phyloP scores from a whole-genome alignment of 2,113 vertebrate species.

The Tringa solitaria region DNA sequence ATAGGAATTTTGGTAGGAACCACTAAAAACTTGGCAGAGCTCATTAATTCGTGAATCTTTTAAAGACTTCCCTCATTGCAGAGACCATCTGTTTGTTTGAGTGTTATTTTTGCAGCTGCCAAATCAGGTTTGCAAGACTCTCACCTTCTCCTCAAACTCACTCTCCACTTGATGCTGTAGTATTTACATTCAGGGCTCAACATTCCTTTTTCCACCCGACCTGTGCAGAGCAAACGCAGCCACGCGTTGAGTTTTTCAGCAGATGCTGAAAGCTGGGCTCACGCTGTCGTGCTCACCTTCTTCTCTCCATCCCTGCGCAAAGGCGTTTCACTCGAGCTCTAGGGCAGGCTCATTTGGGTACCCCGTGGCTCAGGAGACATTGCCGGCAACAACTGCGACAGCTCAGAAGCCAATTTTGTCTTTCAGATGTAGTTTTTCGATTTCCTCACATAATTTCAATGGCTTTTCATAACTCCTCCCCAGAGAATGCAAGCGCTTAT shows the following conservation, averaged over 20 bases:
- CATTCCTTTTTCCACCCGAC: background rate
- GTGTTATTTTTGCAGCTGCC: conserved; percentile 14
- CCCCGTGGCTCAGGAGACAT: background rate
- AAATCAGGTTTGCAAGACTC: conserved; percentile 38
- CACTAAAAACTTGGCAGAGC: background rate
- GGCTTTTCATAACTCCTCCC: background rate
- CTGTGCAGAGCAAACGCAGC: background rate
- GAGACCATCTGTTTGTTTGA: conserved; percentile 11
- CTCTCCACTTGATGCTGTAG: background rate
- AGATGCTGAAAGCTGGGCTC: background rate
- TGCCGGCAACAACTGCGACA: background rate
- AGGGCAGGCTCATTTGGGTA: background rate
- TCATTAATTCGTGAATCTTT: conserved; percentile 12
- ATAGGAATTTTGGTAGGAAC: conserved; percentile 16
- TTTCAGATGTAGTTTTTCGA: background rate
- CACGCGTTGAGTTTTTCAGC: background rate
- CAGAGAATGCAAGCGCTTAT: background rate
- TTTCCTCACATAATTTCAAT: background rate
- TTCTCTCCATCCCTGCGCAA: background rate
- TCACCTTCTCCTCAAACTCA: conserved; percentile 41
- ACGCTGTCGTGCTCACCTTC: rapidly evolving
- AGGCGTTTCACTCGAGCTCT: background rate
- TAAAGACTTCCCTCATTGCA: background rate
- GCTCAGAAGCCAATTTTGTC: background rate
- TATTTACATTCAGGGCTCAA: background rate